phyloP scores from a whole-genome alignment of 2,888 invertebrate genomes.

The Eurois occulta region DNA sequence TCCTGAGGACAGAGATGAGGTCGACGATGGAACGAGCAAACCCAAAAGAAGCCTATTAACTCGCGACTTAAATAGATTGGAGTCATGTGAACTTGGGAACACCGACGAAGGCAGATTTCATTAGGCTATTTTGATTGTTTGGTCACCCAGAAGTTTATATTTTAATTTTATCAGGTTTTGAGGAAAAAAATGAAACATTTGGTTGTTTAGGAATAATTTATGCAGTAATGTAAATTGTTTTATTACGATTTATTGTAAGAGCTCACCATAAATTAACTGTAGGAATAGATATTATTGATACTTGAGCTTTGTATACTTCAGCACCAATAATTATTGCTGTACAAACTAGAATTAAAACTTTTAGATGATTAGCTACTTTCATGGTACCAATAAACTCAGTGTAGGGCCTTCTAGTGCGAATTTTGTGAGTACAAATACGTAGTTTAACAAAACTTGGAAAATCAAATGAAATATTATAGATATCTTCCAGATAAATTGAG shows the following conservation, averaged over 20 bases:
- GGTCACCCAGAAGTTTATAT: constrained; percentile 96
- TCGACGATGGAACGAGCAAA: too few species aligned
- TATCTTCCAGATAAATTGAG: neutral
- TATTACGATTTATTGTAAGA: constrained; percentile 92
- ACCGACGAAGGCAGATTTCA: too few species aligned
- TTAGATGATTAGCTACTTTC: constrained; percentile 93
- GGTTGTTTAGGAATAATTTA: too few species aligned
- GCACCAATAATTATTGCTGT: constrained; percentile 97
- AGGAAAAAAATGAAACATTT: too few species aligned
- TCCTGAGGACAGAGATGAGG: too few species aligned
- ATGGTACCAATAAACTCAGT: constrained; percentile 84
- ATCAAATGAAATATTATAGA: constrained; percentile 13
- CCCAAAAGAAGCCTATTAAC: too few species aligned
- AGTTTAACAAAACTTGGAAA: neutral
- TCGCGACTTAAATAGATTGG: too few species aligned
- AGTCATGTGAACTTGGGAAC: too few species aligned
- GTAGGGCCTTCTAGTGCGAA: neutral
- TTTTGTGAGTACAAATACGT: neutral
- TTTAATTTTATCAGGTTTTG: constrained; percentile 95
- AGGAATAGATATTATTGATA: constrained; percentile 95
- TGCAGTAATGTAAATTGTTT: constrained; percentile 89
- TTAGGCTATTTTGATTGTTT: too few species aligned
- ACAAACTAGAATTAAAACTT: constrained; percentile 96
- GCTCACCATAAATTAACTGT: constrained; percentile 95
- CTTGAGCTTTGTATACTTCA: constrained; percentile 95